Percentiles rank a stretch among this genome's conserved stretches.
Evolutionary conservation across 2,113 vertebrate species (phyloP).

Genomic region (Sarotherodon lohbergeri): DNA sequence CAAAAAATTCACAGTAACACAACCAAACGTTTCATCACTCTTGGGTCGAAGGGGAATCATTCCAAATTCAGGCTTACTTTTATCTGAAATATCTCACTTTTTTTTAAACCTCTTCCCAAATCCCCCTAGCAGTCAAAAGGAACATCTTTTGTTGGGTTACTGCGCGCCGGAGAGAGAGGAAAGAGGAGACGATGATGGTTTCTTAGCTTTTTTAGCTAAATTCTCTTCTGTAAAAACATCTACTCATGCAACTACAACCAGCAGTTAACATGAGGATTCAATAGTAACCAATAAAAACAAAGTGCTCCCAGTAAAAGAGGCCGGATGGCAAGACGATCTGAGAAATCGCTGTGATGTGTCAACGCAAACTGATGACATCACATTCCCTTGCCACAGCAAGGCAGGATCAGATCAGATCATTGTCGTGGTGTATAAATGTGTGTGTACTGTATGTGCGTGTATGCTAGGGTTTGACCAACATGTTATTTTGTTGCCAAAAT

Average conservation of each 20-base stretch:
- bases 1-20: not conserved
- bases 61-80: not conserved
- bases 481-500: not conserved
- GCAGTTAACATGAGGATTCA: not conserved
- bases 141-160: not conserved
- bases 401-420: not conserved
- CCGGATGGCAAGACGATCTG: not conserved
- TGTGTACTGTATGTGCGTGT: not conserved
- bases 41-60: not conserved
- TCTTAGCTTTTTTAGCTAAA: not conserved
- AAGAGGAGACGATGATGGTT: not conserved
- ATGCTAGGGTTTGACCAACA: not conserved
- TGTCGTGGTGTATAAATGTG: not conserved
- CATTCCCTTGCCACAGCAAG: not conserved
- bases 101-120: not conserved
- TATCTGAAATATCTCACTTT: not conserved
- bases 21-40: not conserved
- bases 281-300: not conserved
- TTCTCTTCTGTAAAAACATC: not conserved
- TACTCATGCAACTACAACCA: not conserved
- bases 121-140: not conserved
- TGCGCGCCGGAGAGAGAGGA: not conserved
- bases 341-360: not conserved
- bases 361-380: slow-evolving; percentile 15
- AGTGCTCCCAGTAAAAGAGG: slow-evolving; percentile 11